Evolutionary conservation across 1,140 invertebrate species (phyloP).

Genomic region (Dufourea novaeangliae): DNA sequence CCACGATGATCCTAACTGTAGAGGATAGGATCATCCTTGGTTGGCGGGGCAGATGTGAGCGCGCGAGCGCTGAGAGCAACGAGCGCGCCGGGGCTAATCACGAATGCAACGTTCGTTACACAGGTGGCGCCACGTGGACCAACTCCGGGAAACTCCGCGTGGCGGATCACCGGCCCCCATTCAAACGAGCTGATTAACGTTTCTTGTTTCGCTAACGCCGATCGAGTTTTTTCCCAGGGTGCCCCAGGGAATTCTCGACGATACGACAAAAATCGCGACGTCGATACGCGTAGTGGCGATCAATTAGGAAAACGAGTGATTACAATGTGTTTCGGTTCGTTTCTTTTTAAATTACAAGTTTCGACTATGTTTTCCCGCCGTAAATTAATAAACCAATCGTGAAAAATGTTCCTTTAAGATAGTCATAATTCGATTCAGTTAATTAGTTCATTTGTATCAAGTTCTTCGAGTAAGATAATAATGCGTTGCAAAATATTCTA

Average conservation of each 20-base stretch:
- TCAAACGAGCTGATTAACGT: constrained; percentile 39
- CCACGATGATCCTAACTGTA: constrained; percentile 23
- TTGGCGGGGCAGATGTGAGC: constrained; percentile 15
- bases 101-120: constrained; percentile 29
- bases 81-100: constrained; percentile 37
- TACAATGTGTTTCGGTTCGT: too few species aligned
- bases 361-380: not conserved
- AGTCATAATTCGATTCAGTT: not conserved
- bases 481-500: not conserved
- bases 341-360: too few species aligned
- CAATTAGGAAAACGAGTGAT: constrained; percentile 14
- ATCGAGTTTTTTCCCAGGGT: not conserved
- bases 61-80: constrained; percentile 1
- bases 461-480: not conserved
- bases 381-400: not conserved
- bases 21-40: constrained; percentile 37
- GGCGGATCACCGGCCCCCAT: not conserved
- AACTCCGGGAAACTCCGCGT: constrained; percentile 14
- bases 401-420: not conserved
- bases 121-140: constrained; percentile 60
- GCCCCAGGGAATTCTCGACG: not conserved
- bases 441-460: not conserved
- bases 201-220: not conserved
- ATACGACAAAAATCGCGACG: not conserved
- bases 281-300: not conserved